These are phyloP conservation scores for Dromiciops gliroides DNA, from an alignment of 2,113 vertebrate genomes.

Conservation along the genomic window DNA sequence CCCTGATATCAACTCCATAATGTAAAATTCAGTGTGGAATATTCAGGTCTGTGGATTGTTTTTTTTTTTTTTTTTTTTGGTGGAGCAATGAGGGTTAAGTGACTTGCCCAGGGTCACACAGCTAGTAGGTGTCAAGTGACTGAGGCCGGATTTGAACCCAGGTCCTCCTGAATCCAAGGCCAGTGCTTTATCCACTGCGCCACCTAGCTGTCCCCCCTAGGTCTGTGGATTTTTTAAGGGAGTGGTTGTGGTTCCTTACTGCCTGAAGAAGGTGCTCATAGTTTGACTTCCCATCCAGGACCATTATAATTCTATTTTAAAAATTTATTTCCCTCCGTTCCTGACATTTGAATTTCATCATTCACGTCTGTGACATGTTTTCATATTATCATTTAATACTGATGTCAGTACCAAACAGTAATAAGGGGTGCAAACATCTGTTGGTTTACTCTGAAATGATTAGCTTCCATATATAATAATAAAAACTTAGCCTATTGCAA, in stretches of 20 bases:
- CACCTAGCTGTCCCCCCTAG: too few relatives aligned
- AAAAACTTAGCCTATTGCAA: conserved; percentile 72
- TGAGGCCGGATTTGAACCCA: too few relatives aligned
- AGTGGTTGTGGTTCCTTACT: conserved; percentile 34
- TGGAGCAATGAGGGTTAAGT: too few relatives aligned
- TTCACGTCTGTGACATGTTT: conserved; percentile 85
- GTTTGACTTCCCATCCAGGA: conserved; percentile 51
- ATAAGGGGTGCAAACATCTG: conserved; percentile 86
- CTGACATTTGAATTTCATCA: conserved; percentile 83
- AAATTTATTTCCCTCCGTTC: conserved; percentile 73
- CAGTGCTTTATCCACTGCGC: too few relatives aligned
- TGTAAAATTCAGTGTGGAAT: conserved; percentile 24
- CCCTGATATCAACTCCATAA: conserved; percentile 6
- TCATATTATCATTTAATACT: conserved; percentile 85
- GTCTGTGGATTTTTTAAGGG: too few relatives aligned
- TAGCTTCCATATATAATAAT: conserved; percentile 82
- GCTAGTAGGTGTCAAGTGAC: too few relatives aligned
- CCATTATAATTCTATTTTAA: conserved; percentile 74
- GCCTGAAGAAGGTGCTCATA: conserved; percentile 67
- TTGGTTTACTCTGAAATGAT: conserved; percentile 86
- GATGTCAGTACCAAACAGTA: conserved; percentile 81
- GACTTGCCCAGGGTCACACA: too few relatives aligned
- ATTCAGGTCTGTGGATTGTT: conserved; percentile 4
- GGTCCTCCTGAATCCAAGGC: too few relatives aligned
- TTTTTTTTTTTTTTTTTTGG: too few relatives aligned